Conservation (phyloP, 2,113 vertebrate genomes). For the Oncorhynchus tshawytscha region DNA sequence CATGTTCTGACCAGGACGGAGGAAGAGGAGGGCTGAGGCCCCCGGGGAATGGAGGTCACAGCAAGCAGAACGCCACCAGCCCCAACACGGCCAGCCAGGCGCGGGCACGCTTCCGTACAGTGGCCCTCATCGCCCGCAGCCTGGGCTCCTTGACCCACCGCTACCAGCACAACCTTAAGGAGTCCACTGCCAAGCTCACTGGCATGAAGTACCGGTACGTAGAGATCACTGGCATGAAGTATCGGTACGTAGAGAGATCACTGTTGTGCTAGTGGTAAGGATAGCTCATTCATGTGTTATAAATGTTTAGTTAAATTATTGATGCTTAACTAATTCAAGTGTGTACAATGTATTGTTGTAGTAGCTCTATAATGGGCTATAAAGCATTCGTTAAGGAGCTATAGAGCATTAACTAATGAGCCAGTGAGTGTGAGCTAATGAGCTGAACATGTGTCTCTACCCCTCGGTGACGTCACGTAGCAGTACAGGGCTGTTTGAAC, state of each 20-base stretch:
- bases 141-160: constrained; percentile 94
- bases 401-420: too few relatives aligned
- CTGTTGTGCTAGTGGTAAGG: too few relatives aligned
- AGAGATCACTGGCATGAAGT: constrained; percentile 94
- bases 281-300: too few relatives aligned
- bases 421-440: too few relatives aligned
- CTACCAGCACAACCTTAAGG: constrained; percentile 96
- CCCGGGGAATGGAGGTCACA: constrained; percentile 88
- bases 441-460: too few relatives aligned
- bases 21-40: constrained; percentile 80
- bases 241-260: constrained; percentile 79
- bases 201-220: constrained; percentile 99
- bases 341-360: too few relatives aligned
- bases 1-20: constrained; percentile 86
- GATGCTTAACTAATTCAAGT: too few relatives aligned
- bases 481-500: too few relatives aligned
- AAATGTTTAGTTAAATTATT: too few relatives aligned
- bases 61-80: constrained; percentile 89
- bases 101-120: constrained; percentile 91
- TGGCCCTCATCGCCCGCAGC: constrained; percentile 95
- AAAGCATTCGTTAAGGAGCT: too few relatives aligned
- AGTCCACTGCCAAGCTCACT: constrained; percentile 96
- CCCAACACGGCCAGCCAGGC: constrained; percentile 88
- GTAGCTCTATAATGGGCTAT: too few relatives aligned
- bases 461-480: too few relatives aligned